Conservation (phyloP, 2,888 invertebrate genomes). For the Polydrusus pterygomalis region DNA sequence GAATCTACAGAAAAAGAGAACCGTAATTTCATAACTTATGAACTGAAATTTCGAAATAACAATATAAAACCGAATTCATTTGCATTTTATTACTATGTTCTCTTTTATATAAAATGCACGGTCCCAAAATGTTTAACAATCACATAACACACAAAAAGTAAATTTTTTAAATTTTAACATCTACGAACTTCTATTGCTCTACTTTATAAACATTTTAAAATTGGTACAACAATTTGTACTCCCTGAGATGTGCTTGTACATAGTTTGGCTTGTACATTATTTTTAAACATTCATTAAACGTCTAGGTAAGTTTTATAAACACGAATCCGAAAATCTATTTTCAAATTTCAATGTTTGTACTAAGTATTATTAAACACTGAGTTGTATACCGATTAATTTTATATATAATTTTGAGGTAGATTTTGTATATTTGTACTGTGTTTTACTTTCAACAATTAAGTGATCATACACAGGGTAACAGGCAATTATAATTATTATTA, state of each 20-base stretch:
- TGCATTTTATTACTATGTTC: too few species aligned
- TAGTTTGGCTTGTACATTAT: slow-evolving; percentile 5
- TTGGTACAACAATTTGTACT: slow-evolving; percentile 50
- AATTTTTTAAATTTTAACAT: slow-evolving; percentile 3
- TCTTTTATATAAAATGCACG: too few species aligned
- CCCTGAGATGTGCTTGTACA: slow-evolving; percentile 54
- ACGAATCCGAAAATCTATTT: slow-evolving; percentile 59
- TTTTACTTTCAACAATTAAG: slow-evolving; percentile 57
- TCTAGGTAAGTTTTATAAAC: slow-evolving; percentile 64
- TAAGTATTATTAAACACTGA: slow-evolving; percentile 58
- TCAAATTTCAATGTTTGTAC: slow-evolving; percentile 65
- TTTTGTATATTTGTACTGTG: slow-evolving; percentile 66
- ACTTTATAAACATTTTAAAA: slow-evolving; percentile 40
- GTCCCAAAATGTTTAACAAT: neutral
- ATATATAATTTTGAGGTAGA: slow-evolving; percentile 65
- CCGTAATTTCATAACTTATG: too few species aligned
- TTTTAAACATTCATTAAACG: slow-evolving; percentile 62
- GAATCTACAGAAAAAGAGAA: too few species aligned
- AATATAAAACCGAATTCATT: too few species aligned
- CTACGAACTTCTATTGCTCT: slow-evolving; percentile 34
- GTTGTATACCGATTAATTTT: slow-evolving; percentile 45
- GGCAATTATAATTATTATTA: slow-evolving; percentile 65
- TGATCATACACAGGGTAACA: slow-evolving; percentile 63
- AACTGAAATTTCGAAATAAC: too few species aligned
- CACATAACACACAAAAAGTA: neutral